Percentiles rank a stretch among this genome's conserved stretches.
These are phyloP conservation scores for Strigops habroptila DNA, from an alignment of 2,113 vertebrate genomes.

Conservation along the genomic window DNA sequence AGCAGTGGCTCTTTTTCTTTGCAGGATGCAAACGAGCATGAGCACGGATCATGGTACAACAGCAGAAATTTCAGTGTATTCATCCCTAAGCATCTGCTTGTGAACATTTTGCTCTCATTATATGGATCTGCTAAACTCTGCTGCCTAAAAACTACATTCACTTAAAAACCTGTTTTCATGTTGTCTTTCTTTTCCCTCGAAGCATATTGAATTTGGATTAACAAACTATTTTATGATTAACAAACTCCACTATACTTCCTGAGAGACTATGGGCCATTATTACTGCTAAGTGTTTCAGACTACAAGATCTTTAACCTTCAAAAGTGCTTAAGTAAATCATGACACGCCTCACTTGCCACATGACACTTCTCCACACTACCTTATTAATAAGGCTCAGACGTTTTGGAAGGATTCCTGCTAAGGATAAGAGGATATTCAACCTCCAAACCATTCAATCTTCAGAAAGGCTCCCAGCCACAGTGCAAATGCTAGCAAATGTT, in stretches of 20 bases:
- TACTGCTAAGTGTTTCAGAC: background rate
- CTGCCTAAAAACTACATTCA: background rate
- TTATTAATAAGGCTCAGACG: background rate
- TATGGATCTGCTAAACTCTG: background rate
- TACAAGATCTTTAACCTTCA: conserved; percentile 3
- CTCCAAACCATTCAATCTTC: background rate
- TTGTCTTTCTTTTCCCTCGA: background rate
- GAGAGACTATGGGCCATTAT: background rate
- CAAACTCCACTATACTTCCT: background rate
- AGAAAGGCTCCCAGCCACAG: background rate
- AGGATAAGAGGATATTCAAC: background rate
- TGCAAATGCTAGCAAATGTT: background rate
- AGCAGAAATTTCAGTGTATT: background rate
- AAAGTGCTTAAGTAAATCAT: background rate
- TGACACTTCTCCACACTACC: background rate
- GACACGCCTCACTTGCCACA: background rate
- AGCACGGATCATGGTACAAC: background rate
- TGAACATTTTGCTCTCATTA: background rate
- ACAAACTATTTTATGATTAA: background rate
- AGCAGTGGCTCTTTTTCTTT: background rate
- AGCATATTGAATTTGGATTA: background rate
- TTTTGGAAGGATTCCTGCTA: conserved; percentile 38
- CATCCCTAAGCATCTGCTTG: background rate
- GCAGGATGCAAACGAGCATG: background rate
- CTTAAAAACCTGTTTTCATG: background rate